These are phyloP conservation scores for Crotalus horridus DNA, from an alignment of 2,113 vertebrate genomes.

Conservation along the genomic window DNA sequence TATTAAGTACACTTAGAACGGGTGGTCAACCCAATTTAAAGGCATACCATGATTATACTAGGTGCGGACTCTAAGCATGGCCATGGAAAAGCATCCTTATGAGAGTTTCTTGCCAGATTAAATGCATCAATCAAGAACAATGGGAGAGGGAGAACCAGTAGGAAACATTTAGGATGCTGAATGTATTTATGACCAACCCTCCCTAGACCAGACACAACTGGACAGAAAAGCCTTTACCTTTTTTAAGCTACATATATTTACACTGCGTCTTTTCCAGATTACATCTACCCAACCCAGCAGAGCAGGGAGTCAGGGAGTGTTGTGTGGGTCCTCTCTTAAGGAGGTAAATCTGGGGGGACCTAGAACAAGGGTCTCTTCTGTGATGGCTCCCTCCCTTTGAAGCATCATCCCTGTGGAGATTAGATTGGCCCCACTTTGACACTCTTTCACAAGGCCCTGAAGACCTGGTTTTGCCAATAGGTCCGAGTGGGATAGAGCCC, in stretches of 20 bases:
- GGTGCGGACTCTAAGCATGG: background rate
- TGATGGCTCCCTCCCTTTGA: background rate
- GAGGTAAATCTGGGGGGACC: background rate
- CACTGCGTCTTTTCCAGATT: background rate
- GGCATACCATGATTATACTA: background rate
- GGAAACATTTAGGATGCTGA: background rate
- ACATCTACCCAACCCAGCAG: background rate
- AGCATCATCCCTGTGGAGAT: background rate
- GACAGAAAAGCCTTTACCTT: background rate
- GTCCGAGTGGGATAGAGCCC: background rate
- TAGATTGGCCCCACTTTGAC: background rate
- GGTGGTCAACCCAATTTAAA: background rate
- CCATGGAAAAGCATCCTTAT: slow-evolving; percentile 63
- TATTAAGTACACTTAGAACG: background rate
- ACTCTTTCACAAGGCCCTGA: too few relatives aligned
- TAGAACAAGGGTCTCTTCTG: background rate
- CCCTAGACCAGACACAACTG: slow-evolving; percentile 32
- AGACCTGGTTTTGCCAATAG: background rate
- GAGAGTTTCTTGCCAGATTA: slow-evolving; percentile 65
- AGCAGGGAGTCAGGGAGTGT: background rate
- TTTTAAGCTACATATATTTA: background rate
- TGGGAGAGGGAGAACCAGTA: slow-evolving; percentile 42
- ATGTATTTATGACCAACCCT: background rate
- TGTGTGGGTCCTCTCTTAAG: background rate
- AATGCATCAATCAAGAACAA: slow-evolving; percentile 58